phyloP scores from a whole-genome alignment of 2,113 vertebrate genomes.

The Hirundichthys speculiger region DNA sequence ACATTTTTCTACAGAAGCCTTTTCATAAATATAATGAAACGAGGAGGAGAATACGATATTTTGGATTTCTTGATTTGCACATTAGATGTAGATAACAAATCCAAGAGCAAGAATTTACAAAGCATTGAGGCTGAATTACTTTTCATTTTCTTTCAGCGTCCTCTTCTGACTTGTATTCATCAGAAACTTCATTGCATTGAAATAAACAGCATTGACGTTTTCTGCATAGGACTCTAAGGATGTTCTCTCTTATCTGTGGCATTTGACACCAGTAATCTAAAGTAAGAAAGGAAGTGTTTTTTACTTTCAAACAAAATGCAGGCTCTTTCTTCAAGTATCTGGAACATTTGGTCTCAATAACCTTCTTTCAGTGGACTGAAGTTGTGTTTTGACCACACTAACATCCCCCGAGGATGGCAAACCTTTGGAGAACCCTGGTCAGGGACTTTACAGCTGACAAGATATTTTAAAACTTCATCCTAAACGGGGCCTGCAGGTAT shows the following conservation, averaged over 20 bases:
- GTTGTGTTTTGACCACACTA: no score
- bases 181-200: not conserved
- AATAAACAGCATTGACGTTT: not conserved
- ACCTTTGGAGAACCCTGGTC: no score
- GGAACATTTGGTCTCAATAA: no score
- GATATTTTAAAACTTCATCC: no score
- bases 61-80: not conserved
- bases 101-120: not conserved
- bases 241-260: not conserved
- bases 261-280: not conserved
- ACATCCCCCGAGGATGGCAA: no score
- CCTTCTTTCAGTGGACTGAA: no score
- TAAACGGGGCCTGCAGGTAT: no score
- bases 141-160: not conserved
- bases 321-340: not conserved
- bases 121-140: not conserved
- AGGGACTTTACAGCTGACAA: no score
- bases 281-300: not conserved
- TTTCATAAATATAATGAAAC: not conserved
- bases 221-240: not conserved
- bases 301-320: not conserved
- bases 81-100: not conserved
- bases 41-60: not conserved
- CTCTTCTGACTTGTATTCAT: not conserved
- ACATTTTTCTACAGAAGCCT: not conserved